Percentiles rank a stretch among this genome's conserved stretches.
phyloP scores from a whole-genome alignment of 1,140 invertebrate species.

The Manduca sexta region DNA sequence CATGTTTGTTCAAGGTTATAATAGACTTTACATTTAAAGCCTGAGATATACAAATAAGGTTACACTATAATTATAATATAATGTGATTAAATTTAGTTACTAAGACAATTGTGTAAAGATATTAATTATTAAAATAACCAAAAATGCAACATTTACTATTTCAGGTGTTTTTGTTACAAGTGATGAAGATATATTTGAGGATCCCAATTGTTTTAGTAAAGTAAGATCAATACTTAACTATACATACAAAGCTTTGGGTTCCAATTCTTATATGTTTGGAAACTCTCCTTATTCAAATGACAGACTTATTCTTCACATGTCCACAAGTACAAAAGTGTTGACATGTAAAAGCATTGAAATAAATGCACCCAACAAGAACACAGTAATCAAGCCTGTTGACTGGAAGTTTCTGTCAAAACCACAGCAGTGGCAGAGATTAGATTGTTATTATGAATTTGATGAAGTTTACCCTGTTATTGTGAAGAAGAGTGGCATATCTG shows the following conservation, averaged over 20 bases:
- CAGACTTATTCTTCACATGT: constrained; percentile 71
- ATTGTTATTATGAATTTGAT: constrained; percentile 81
- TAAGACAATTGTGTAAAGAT: no score
- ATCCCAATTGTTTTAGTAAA: constrained; percentile 68
- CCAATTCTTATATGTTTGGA: constrained; percentile 75
- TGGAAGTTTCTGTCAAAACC: constrained; percentile 78
- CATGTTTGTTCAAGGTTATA: constrained; percentile 79
- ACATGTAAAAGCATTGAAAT: constrained; percentile 69
- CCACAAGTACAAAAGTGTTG: constrained; percentile 62
- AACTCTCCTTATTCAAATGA: constrained; percentile 61
- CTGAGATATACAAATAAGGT: background rate
- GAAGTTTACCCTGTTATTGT: constrained; percentile 76
- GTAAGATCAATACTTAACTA: constrained; percentile 74
- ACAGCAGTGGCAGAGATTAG: constrained; percentile 80
- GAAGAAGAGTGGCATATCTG: constrained; percentile 73
- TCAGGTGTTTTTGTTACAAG: constrained; percentile 59
- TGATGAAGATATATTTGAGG: constrained; percentile 77
- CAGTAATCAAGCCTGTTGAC: constrained; percentile 73
- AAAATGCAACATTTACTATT: constrained; percentile 5
- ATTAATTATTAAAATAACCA: no score
- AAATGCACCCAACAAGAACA: constrained; percentile 30
- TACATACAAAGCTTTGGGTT: constrained; percentile 73
- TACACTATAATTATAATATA: no score
- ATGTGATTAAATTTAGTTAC: no score
- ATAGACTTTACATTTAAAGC: background rate